Evolutionary conservation across 2,113 vertebrate species (phyloP).

Genomic region (Brienomyrus longianalis): DNA sequence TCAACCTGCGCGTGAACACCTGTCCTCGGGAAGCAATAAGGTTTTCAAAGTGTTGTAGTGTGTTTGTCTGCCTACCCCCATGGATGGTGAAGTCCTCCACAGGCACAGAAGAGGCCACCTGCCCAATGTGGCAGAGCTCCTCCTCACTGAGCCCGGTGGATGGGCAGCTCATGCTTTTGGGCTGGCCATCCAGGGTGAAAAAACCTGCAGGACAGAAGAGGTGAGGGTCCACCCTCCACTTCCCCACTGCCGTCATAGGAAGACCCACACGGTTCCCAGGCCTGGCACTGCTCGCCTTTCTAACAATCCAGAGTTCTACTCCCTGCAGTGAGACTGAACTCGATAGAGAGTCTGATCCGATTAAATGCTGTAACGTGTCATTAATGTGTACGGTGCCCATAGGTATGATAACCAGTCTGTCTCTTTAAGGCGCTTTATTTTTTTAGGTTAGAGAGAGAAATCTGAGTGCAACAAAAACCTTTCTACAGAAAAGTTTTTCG

Average conservation of each 20-base stretch:
- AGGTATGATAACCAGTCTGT: not conserved
- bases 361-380: not conserved
- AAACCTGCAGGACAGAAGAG: slow-evolving; percentile 64
- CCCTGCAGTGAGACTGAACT: not conserved
- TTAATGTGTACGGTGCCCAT: not conserved
- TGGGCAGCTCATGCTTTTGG: slow-evolving; percentile 86
- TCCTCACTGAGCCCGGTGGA: slow-evolving; percentile 85
- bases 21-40: not conserved
- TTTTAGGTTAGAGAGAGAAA: not conserved
- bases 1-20: not conserved
- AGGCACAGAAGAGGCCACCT: slow-evolving; percentile 84
- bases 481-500: not conserved
- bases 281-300: not conserved
- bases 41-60: not conserved
- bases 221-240: not conserved
- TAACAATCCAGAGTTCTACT: not conserved
- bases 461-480: not conserved
- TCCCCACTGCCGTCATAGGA: not conserved
- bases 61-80: slow-evolving; percentile 62
- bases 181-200: slow-evolving; percentile 92
- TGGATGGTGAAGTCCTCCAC: slow-evolving; percentile 97
- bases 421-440: not conserved
- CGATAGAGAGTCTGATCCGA: not conserved
- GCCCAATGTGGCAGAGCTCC: slow-evolving; percentile 74
- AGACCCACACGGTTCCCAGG: not conserved